These are phyloP conservation scores for Byasa hedistus DNA, from an alignment of 2,888 invertebrate genomes.

Conservation along the genomic window DNA sequence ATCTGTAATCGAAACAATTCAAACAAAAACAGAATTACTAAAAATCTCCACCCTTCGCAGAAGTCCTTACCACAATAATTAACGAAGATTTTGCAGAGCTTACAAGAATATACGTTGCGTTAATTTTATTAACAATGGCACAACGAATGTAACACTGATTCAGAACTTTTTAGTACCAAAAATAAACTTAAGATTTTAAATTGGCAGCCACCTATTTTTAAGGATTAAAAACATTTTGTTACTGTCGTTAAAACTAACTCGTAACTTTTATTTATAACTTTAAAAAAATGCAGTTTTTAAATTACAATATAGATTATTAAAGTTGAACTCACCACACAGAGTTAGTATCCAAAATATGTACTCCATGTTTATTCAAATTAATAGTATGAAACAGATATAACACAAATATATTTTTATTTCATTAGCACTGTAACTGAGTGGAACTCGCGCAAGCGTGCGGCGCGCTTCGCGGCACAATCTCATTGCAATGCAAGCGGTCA, in stretches of 20 bases:
- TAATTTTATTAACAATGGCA: background rate
- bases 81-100: background rate
- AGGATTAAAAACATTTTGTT: no score
- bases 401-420: constrained; percentile 19
- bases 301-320: background rate
- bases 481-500: constrained; percentile 39
- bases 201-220: no score
- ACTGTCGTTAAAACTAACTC: no score
- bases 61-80: background rate
- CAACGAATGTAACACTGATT: background rate
- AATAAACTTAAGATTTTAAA: background rate
- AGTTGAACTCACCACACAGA: constrained; percentile 61
- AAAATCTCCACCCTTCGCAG: background rate
- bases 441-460: constrained; percentile 61
- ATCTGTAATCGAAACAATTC: background rate
- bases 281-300: no score
- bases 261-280: no score
- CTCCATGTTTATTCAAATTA: constrained; percentile 24
- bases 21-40: background rate
- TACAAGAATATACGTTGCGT: background rate
- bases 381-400: constrained; percentile 8
- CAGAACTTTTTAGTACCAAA: background rate
- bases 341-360: constrained; percentile 48
- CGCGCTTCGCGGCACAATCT: constrained; percentile 67
- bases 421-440: constrained; percentile 34